Base-by-base conservation (phyloP, 1,140 invertebrate genomes). In the Trypoxylus dichotomus region DNA sequence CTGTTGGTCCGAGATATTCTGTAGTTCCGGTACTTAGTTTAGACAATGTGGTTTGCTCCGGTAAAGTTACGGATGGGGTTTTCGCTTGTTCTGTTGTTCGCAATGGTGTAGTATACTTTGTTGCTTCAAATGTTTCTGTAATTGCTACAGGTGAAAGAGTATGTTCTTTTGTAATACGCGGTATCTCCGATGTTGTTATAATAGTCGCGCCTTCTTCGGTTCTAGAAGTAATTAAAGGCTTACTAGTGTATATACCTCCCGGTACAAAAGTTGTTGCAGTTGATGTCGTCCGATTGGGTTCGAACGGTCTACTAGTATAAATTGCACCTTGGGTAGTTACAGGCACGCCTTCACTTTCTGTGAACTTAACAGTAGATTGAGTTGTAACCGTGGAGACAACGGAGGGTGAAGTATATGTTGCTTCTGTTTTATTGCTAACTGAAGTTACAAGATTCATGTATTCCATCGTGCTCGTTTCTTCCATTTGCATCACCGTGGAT, bases 401-500 rank as follows among this genome's bases (percentile, higher is more conserved):
- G 3, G 43, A 32, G 2, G 11, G 54, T 58, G 63, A 76, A 10
- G 78, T 77, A 29, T 32, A 7, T 27, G 24, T 37, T 76, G 8
- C 21, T 77, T 74, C 15, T 0, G 25, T 79, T 79, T 27, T 76
- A 77, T 29, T 19, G 72, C 79, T 71, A 77, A 74, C 83, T 81
- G 80, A 81, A 79, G 83, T 84, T 82, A 82, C 60, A 82, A 77
- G 80, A 80, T 75, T 60, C 68, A 37, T 71, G 21, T 74, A 43
- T 41, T 74, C 32, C 41, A 74, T 74, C 29, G 41, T 37, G 13
- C 29, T 43, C 21, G 74, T 75, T 43, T 47, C 43, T 24, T 75
- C 37, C 74, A 27, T 75, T 43, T 27, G 29, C n/a, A 8, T 32
- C 15, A 32, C 25, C 13, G 68, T 77, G 15, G 68, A 43, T 42